Conservation (phyloP, 1,140 invertebrate species). For the Drosophila tani region DNA sequence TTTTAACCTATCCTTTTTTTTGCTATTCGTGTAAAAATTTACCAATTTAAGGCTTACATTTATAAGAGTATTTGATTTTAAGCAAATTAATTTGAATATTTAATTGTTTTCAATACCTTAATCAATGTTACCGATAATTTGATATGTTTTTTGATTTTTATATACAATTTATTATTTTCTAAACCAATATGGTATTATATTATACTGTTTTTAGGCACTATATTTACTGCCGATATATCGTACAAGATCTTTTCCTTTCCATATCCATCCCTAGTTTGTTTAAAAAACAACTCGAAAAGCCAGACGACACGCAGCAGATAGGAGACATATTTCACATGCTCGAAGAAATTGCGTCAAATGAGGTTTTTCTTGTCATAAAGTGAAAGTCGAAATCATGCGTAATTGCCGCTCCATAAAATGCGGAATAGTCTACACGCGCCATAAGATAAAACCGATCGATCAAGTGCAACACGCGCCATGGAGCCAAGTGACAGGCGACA, state of each 20-base stretch:
- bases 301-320: slow-evolving; percentile 37
- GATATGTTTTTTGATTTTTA: no score
- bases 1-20: no score
- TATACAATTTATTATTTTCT: no score
- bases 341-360: slow-evolving; percentile 66
- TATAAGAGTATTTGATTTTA: no score
- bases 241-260: no score
- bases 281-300: slow-evolving; percentile 12
- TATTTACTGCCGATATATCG: background rate
- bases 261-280: background rate
- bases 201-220: background rate
- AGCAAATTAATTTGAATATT: no score
- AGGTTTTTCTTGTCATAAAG: slow-evolving; percentile 65
- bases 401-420: slow-evolving; percentile 73
- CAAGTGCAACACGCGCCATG: slow-evolving; percentile 44
- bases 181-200: no score
- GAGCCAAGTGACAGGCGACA: slow-evolving; percentile 36
- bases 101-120: no score
- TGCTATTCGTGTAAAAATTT: no score
- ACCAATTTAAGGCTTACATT: no score
- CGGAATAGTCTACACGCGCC: slow-evolving; percentile 71
- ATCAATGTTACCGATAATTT: no score
- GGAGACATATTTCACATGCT: slow-evolving; percentile 41
- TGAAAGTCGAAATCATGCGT: slow-evolving; percentile 66
- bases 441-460: slow-evolving; percentile 76